Percentiles rank a stretch among this genome's conserved stretches.
These are phyloP conservation scores for Acanthococcus lagerstroemiae DNA, from an alignment of 2,888 invertebrate genomes.

Conservation along the genomic window DNA sequence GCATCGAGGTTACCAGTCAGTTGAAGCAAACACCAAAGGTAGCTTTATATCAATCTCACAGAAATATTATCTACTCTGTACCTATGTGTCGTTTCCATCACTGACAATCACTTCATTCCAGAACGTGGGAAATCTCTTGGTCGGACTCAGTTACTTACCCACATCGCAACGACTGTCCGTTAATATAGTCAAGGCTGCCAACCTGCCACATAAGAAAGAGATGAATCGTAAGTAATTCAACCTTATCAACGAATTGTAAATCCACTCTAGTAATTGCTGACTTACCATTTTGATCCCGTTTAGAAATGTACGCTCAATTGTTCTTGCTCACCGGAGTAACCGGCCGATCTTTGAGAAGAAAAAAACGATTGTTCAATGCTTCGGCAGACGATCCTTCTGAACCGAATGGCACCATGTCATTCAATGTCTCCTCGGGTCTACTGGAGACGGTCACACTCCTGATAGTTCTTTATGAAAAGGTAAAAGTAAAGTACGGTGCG, in stretches of 20 bases:
- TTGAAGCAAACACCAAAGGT: conserved; percentile 18
- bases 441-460: conserved; percentile 20
- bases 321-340: conserved; percentile 19
- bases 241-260: neutral
- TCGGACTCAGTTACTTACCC: conserved; percentile 27
- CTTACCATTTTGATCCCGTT: neutral
- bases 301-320: conserved; percentile 20
- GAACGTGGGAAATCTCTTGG: conserved; percentile 23
- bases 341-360: conserved; percentile 15
- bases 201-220: conserved; percentile 11
- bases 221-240: conserved; percentile 4
- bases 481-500: too few species aligned
- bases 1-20: conserved; percentile 5
- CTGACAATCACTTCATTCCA: neutral
- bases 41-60: neutral
- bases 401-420: conserved; percentile 14
- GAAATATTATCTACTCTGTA: neutral
- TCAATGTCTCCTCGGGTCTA: conserved; percentile 14
- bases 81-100: neutral
- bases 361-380: conserved; percentile 10
- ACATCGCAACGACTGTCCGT: conserved; percentile 21
- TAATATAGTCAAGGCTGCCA: conserved; percentile 20
- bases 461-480: conserved; percentile 18
- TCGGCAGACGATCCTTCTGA: conserved; percentile 8
- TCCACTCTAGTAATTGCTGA: neutral